phyloP scores from a whole-genome alignment of 2,113 vertebrate genomes.

The Nothoprocta pentlandii region DNA sequence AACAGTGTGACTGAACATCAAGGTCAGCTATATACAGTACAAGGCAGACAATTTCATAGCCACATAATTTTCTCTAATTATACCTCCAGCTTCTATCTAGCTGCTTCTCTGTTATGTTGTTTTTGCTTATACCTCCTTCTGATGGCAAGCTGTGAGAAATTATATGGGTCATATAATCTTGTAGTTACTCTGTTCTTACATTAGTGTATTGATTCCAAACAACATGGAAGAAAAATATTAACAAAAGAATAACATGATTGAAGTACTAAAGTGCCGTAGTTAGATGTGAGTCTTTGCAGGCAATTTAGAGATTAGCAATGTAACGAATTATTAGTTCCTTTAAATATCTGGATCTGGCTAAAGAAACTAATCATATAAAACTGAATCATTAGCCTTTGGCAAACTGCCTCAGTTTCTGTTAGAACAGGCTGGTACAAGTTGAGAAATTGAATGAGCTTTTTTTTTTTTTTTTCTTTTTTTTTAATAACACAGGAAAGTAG shows the following conservation, averaged over 20 bases:
- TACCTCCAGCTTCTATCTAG: not conserved
- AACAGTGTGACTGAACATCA: constrained; percentile 15
- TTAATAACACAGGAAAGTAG: not conserved
- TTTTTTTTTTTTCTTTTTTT: not conserved
- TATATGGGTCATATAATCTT: not conserved
- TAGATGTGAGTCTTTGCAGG: not conserved
- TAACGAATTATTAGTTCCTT: constrained; percentile 42
- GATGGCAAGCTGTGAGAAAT: constrained; percentile 2
- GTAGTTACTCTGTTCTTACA: not conserved
- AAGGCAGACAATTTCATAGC: constrained; percentile 20
- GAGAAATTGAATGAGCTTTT: constrained; percentile 5
- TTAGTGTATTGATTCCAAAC: not conserved
- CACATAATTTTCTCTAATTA: constrained; percentile 42
- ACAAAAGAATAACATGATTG: not conserved
- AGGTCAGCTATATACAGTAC: constrained; percentile 30
- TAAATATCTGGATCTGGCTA: constrained; percentile 38
- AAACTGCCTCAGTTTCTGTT: constrained; percentile 16
- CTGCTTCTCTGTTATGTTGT: not conserved
- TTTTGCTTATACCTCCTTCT: constrained; percentile 32
- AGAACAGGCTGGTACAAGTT: constrained; percentile 7
- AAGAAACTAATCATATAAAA: constrained; percentile 41
- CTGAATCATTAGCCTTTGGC: constrained; percentile 34
- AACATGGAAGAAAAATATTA: not conserved
- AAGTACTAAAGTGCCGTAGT: not conserved
- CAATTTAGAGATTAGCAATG: constrained; percentile 7